phyloP scores from a whole-genome alignment of 2,797 vertebrate genomes.

The Phoxinus dragarum region DNA sequence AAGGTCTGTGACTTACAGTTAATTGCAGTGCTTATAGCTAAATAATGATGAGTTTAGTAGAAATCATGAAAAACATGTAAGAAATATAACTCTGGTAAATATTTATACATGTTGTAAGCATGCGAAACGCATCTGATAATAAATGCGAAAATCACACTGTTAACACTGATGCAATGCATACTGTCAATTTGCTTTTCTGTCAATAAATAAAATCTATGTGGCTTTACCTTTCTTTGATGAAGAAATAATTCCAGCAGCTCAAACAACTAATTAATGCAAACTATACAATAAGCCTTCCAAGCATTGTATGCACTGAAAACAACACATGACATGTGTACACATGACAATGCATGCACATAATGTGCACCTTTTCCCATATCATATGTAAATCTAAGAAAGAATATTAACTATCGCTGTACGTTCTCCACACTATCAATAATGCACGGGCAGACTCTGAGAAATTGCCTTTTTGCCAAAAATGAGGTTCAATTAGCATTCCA shows the following conservation, averaged over 20 bases:
- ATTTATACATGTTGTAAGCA: not conserved
- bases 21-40: constrained; percentile 10
- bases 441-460: constrained; percentile 72
- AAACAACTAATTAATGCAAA: not conserved
- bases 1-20: constrained; percentile 19
- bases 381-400: not conserved
- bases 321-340: no score
- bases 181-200: not conserved
- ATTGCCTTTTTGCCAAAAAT: constrained; percentile 75
- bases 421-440: constrained; percentile 65
- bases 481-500: constrained; percentile 72
- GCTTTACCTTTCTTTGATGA: not conserved
- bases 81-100: not conserved
- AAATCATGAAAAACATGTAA: not conserved
- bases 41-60: constrained; percentile 18
- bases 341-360: constrained; percentile 15
- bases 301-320: not conserved
- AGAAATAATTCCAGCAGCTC: not conserved
- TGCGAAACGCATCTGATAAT: not conserved
- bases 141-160: not conserved
- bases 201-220: not conserved
- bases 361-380: not conserved
- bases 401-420: constrained; percentile 39
- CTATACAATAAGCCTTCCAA: not conserved
- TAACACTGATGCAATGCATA: not conserved